Percentiles rank a stretch among this genome's conserved stretches.
These are phyloP conservation scores for Metopolophium dirhodum DNA, from an alignment of 1,140 invertebrate species.

Conservation along the genomic window DNA sequence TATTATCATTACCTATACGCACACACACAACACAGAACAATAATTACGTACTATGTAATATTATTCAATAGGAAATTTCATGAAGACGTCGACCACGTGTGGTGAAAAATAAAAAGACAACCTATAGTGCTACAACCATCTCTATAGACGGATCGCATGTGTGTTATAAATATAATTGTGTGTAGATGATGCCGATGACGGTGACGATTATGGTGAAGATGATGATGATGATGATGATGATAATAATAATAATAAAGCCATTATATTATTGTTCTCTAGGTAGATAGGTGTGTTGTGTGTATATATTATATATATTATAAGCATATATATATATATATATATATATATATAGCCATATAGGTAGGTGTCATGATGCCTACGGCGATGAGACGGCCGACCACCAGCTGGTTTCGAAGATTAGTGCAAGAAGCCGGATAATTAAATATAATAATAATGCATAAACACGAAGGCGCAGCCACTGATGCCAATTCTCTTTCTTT, in stretches of 20 bases:
- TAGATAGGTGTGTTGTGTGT: background rate
- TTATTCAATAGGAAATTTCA: background rate
- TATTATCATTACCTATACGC: background rate
- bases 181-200: background rate
- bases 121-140: background rate
- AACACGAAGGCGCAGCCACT: background rate
- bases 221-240: background rate
- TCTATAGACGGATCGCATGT: background rate
- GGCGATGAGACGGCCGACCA: background rate
- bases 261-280: background rate
- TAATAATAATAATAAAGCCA: background rate
- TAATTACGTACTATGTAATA: background rate
- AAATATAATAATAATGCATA: background rate
- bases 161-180: background rate
- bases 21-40: background rate
- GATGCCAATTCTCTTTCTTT: conserved; percentile 4
- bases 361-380: background rate
- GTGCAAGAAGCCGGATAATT: background rate
- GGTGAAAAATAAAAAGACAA: conserved; percentile 16
- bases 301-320: background rate
- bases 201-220: no score
- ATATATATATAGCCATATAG: no score
- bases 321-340: no score
- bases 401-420: background rate
- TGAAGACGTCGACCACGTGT: background rate